phyloP scores from a whole-genome alignment of 1,140 invertebrate species.

The Saxidomus purpurata region DNA sequence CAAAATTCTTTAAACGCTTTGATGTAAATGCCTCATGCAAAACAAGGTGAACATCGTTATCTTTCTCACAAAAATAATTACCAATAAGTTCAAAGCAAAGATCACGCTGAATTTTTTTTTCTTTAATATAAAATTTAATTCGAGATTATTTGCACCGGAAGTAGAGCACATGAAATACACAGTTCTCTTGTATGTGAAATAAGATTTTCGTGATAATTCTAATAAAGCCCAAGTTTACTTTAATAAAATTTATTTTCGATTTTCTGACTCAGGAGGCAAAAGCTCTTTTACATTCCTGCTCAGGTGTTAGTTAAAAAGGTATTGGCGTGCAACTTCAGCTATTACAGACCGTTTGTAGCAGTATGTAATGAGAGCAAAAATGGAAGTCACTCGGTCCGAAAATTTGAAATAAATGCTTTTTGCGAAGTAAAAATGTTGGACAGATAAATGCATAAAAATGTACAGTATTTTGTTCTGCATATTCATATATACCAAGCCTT shows the following conservation, averaged over 20 bases:
- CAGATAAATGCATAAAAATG: not conserved
- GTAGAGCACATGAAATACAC: not conserved
- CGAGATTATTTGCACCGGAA: not conserved
- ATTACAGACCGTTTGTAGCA: too few species aligned
- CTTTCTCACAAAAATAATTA: not conserved
- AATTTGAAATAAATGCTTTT: not conserved
- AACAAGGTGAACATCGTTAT: not conserved
- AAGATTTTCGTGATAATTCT: not conserved
- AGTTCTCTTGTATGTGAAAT: not conserved
- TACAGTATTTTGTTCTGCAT: not conserved
- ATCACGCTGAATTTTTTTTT: not conserved
- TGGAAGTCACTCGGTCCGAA: not conserved
- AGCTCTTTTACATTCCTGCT: too few species aligned
- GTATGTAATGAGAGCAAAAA: not conserved
- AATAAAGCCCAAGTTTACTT: not conserved
- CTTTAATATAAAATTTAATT: not conserved
- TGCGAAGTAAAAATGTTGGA: not conserved
- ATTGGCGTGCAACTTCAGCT: too few species aligned
- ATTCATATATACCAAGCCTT: not conserved
- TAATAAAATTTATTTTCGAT: not conserved
- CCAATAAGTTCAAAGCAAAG: slow-evolving; percentile 7
- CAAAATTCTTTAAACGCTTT: too few species aligned
- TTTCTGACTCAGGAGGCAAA: too few species aligned
- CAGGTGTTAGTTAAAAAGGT: too few species aligned
- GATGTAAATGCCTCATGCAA: too few species aligned